A percentile compares a stretch with the other conserved stretches of the same genome.
phyloP scores from a whole-genome alignment of 2,797 vertebrate genomes.

The Cichlasoma orientale region DNA sequence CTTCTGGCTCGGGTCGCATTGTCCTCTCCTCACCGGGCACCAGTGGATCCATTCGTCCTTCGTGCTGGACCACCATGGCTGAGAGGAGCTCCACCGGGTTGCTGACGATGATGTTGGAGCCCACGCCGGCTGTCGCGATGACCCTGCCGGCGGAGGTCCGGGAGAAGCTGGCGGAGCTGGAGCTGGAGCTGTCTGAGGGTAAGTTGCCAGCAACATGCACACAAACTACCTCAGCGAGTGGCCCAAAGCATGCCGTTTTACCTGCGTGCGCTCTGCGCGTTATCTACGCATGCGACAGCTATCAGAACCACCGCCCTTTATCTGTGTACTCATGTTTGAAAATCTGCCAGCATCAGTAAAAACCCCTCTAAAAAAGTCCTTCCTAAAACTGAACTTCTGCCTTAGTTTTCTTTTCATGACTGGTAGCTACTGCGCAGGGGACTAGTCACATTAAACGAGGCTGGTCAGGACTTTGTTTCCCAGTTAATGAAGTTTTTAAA shows the following conservation, averaged over 20 bases:
- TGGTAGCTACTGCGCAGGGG: not conserved
- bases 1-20: not conserved
- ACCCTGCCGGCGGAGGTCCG: conserved; percentile 84
- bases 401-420: conserved; percentile 17
- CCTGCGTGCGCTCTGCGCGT: not conserved
- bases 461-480: not conserved
- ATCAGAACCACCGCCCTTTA: conserved; percentile 64
- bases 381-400: conserved; percentile 34
- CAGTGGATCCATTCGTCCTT: conserved; percentile 31
- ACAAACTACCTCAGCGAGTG: not conserved
- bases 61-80: conserved; percentile 73
- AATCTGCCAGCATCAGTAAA: conserved; percentile 34
- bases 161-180: conserved; percentile 87
- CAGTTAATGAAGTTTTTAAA: not conserved
- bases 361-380: not conserved
- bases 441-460: not conserved
- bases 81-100: conserved; percentile 79
- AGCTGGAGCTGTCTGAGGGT: conserved; percentile 87
- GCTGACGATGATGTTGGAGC: conserved; percentile 83
- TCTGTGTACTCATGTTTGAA: conserved; percentile 20
- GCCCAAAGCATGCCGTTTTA: not conserved
- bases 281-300: conserved; percentile 1
- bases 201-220: conserved; percentile 39
- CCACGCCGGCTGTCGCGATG: conserved; percentile 76
- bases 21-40: conserved; percentile 23